A percentile compares a stretch with the other conserved stretches of the same genome.
These are phyloP conservation scores for Forbesichthys agassizii DNA, from an alignment of 2,113 vertebrate species.

Conservation along the genomic window DNA sequence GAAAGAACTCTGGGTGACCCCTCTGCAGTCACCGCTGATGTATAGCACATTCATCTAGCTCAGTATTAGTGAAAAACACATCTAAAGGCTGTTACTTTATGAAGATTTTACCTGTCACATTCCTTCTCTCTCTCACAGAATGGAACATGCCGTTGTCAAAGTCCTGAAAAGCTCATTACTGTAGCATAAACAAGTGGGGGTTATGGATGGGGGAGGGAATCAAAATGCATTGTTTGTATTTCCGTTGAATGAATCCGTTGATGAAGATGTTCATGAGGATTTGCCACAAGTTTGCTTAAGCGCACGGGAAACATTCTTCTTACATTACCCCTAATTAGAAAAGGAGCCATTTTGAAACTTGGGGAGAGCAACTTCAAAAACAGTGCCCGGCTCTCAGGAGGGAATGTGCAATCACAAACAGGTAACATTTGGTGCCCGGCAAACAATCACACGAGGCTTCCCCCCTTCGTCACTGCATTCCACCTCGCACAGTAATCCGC, in stretches of 20 bases:
- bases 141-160: conserved; percentile 69
- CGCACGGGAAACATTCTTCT: conserved; percentile 1
- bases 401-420: conserved; percentile 51
- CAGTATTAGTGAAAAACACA: conserved; percentile 72
- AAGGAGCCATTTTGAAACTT: conserved; percentile 53
- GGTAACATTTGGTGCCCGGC: conserved; percentile 32
- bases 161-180: conserved; percentile 77
- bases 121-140: conserved; percentile 48
- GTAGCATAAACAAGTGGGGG: conserved; percentile 73
- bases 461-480: not conserved
- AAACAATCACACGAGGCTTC: conserved; percentile 38
- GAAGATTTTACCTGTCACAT: conserved; percentile 76
- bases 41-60: conserved; percentile 74
- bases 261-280: conserved; percentile 66
- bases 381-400: conserved; percentile 26
- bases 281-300: conserved; percentile 59
- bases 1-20: conserved; percentile 81
- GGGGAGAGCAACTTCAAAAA: conserved; percentile 56
- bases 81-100: conserved; percentile 75
- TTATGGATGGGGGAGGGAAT: conserved; percentile 36
- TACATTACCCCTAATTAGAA: conserved; percentile 66
- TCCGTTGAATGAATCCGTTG: conserved; percentile 29
- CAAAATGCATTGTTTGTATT: conserved; percentile 63
- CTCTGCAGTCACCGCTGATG: conserved; percentile 73
- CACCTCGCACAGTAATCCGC: conserved; percentile 11